A percentile compares a stretch with the other conserved stretches of the same genome.
Conservation (phyloP, 2,888 invertebrate genomes). For the Tromatobia lineatoria region DNA sequence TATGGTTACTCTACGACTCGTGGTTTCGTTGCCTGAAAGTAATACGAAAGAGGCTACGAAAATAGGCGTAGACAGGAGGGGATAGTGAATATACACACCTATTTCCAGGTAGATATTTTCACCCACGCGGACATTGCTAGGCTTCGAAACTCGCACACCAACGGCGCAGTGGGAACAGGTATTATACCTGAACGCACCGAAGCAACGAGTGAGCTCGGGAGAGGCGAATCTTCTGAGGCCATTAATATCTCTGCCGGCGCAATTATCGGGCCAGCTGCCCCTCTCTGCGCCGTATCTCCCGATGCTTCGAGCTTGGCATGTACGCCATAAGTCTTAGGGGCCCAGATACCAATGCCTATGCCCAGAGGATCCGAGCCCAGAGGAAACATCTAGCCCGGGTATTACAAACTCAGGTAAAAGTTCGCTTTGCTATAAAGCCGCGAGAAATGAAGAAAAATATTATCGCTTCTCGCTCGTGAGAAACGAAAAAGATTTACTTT, state of each 20-base stretch:
- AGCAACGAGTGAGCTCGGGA: slow-evolving; percentile 58
- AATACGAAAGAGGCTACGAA: slow-evolving; percentile 33
- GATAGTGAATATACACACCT: not conserved
- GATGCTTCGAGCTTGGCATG: not conserved
- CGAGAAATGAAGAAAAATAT: not conserved
- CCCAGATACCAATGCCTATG: slow-evolving; percentile 1
- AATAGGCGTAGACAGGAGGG: slow-evolving; percentile 35
- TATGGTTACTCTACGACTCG: slow-evolving; percentile 43
- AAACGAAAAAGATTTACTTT: not conserved
- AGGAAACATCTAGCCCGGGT: not conserved
- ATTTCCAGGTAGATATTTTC: slow-evolving; percentile 65
- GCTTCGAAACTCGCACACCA: not conserved
- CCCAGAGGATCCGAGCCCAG: not conserved
- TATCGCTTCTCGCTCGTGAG: not conserved
- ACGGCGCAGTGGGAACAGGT: slow-evolving; percentile 18
- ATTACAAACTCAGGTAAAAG: slow-evolving; percentile 7
- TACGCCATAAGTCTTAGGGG: slow-evolving; percentile 2
- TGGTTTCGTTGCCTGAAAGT: slow-evolving; percentile 17
- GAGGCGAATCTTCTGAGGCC: slow-evolving; percentile 79
- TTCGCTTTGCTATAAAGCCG: not conserved
- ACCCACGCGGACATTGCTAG: slow-evolving; percentile 55
- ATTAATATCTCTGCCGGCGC: slow-evolving; percentile 81
- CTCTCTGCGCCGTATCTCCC: slow-evolving; percentile 61
- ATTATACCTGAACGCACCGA: slow-evolving; percentile 50
- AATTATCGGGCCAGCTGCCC: slow-evolving; percentile 83